These are phyloP conservation scores for Pseudomugil tenellus DNA, from an alignment of 2,797 vertebrate species.

Conservation along the genomic window DNA sequence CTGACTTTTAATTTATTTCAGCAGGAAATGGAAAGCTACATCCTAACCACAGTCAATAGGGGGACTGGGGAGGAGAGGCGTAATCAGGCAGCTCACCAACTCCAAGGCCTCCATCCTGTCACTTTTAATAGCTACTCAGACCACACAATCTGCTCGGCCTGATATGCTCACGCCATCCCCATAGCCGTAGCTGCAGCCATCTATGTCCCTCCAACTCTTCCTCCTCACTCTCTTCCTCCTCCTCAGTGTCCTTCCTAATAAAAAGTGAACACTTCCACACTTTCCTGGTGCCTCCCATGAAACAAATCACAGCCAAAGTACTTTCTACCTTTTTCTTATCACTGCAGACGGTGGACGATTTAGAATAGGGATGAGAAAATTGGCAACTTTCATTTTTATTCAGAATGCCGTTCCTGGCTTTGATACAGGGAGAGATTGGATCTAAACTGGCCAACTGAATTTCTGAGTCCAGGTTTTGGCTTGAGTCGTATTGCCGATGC, in stretches of 20 bases:
- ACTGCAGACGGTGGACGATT: conserved; percentile 35
- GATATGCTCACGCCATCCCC: conserved; percentile 87
- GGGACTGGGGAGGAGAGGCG: conserved; percentile 86
- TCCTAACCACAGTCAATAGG: conserved; percentile 96
- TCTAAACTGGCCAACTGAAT: conserved; percentile 55
- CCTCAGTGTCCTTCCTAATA: conserved; percentile 85
- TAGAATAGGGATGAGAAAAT: conserved; percentile 51
- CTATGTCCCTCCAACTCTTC: conserved; percentile 47
- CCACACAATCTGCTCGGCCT: conserved; percentile 90
- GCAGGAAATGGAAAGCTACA: conserved; percentile 98
- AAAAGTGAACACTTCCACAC: conserved; percentile 84
- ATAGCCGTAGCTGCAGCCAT: conserved; percentile 69
- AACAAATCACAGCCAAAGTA: conserved; percentile 65
- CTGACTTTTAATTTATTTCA: conserved; percentile 99
- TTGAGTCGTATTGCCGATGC: conserved; percentile 34
- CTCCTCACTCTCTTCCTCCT: conserved; percentile 45
- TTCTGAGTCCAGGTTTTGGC: conserved; percentile 40
- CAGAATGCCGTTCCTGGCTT: conserved; percentile 52
- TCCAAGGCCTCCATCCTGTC: conserved; percentile 90
- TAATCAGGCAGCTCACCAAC: conserved; percentile 93
- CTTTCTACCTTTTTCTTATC: conserved; percentile 38
- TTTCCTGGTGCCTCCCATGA: conserved; percentile 51
- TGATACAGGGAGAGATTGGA: conserved; percentile 58
- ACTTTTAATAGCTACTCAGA: conserved; percentile 95
- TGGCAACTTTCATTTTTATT: conserved; percentile 69